These are phyloP conservation scores for Dendrolimus houi DNA, from an alignment of 2,888 invertebrate genomes.

Conservation along the genomic window DNA sequence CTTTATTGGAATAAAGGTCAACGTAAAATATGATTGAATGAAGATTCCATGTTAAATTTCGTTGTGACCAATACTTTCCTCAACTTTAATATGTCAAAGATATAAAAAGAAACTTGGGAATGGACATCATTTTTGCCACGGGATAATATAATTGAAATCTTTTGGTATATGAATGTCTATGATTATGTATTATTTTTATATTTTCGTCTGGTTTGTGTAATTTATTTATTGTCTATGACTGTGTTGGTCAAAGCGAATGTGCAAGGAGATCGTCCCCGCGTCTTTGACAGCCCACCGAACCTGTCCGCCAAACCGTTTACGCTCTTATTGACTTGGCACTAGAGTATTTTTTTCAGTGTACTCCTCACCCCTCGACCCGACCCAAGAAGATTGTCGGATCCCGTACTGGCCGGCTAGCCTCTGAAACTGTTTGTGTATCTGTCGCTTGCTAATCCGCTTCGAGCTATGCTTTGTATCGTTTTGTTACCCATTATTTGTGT, in stretches of 20 bases:
- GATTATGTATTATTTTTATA: too few species aligned
- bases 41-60: neutral
- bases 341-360: constrained; percentile 77
- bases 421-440: constrained; percentile 73
- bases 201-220: neutral
- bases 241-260: constrained; percentile 7
- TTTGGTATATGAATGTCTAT: too few species aligned
- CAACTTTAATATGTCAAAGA: neutral
- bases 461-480: constrained; percentile 57
- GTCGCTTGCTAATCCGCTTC: constrained; percentile 59
- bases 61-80: neutral
- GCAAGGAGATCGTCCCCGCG: neutral
- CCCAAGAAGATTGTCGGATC: constrained; percentile 63
- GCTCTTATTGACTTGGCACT: constrained; percentile 73
- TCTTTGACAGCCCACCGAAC: constrained; percentile 23
- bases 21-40: neutral
- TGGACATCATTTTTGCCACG: too few species aligned
- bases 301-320: constrained; percentile 60
- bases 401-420: constrained; percentile 73
- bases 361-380: constrained; percentile 78
- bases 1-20: too few species aligned
- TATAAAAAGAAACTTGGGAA: neutral
- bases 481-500: constrained; percentile 3
- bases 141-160: too few species aligned
- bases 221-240: neutral